Evolutionary conservation across 2,113 vertebrate genomes (phyloP).

Genomic region (Emydocephalus ijimae): DNA sequence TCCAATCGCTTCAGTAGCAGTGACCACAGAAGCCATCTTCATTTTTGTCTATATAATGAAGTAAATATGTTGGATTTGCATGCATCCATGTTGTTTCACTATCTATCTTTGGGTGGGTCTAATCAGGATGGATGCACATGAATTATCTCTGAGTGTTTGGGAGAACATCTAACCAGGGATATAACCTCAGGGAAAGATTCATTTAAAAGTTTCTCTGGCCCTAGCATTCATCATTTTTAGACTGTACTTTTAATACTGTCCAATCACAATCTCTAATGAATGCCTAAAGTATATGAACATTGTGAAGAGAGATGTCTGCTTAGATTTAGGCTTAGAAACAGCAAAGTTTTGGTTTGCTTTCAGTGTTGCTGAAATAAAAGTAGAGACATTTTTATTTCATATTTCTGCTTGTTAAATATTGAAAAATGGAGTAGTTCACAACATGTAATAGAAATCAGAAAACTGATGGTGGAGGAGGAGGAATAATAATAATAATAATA

Average conservation of each 20-base stretch:
- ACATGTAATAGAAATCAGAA: background rate
- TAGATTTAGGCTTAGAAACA: background rate
- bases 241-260: background rate
- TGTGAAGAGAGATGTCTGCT: background rate
- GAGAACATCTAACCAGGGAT: background rate
- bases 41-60: background rate
- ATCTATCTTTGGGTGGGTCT: background rate
- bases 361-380: background rate
- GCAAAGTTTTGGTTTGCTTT: background rate
- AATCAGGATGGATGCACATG: background rate
- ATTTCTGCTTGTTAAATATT: conserved; percentile 7
- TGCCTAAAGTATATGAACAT: background rate
- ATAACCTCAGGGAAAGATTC: background rate
- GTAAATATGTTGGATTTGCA: background rate
- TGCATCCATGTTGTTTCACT: background rate
- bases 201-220: background rate
- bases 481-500: too few relatives aligned
- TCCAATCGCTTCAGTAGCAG: background rate
- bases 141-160: background rate
- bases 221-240: background rate
- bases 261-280: background rate
- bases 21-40: background rate
- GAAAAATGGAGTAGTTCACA: background rate
- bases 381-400: conserved; percentile 11
- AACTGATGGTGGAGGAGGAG: background rate